These are phyloP conservation scores for Xiphophorus birchmanni DNA, from an alignment of 2,797 vertebrate species.

Conservation along the genomic window DNA sequence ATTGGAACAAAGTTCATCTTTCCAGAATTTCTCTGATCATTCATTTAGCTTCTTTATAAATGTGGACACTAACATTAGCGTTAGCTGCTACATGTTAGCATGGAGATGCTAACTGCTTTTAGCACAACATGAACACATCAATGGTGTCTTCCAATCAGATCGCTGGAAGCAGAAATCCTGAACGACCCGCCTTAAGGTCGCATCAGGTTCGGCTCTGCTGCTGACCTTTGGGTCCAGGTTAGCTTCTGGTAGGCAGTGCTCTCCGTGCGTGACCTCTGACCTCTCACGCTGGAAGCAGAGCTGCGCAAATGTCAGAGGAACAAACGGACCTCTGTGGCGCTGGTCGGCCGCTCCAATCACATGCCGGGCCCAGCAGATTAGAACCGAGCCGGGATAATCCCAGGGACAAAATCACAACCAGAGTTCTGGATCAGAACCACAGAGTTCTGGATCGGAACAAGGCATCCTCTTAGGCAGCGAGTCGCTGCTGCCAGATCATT, in stretches of 20 bases:
- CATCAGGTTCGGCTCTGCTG: too few species aligned
- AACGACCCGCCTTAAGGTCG: too few species aligned
- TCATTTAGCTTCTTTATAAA: too few species aligned
- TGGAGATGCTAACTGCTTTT: too few species aligned
- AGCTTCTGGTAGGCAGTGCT: not conserved
- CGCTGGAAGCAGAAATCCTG: too few species aligned
- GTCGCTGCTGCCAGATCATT: not conserved
- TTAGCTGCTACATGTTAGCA: too few species aligned
- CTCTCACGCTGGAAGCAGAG: constrained; percentile 36
- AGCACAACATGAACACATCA: too few species aligned
- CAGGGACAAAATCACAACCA: not conserved
- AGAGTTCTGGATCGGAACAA: not conserved
- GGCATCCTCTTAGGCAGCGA: not conserved
- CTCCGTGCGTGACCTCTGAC: not conserved
- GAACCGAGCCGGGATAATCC: constrained; percentile 43
- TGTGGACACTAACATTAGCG: too few species aligned
- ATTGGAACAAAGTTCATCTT: too few species aligned
- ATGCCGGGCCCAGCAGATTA: constrained; percentile 60
- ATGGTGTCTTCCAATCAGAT: too few species aligned
- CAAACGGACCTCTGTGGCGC: constrained; percentile 57
- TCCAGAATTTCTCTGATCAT: too few species aligned
- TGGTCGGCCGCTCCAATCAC: constrained; percentile 52
- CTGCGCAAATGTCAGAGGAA: constrained; percentile 49
- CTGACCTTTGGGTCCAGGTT: not conserved
- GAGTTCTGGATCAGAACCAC: not conserved